Base-by-base conservation (phyloP, 92 coral and sea anemone species). In the Zoanthus sansibaricus region DNA sequence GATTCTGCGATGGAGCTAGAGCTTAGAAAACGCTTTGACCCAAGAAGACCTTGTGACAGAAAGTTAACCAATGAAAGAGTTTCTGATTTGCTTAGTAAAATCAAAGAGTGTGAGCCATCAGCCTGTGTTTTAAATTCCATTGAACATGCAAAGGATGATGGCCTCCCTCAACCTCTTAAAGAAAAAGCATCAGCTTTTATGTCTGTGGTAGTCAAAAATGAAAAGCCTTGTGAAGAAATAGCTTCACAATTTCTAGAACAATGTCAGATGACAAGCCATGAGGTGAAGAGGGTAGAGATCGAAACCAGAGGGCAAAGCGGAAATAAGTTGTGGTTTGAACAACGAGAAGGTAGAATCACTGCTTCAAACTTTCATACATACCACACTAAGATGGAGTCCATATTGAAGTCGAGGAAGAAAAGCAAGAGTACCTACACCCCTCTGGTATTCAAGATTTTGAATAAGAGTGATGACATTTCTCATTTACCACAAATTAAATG, bases 61-160 rank as follows among this genome's bases (percentile, higher is more conserved):
- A 51, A 6, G 45, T 44, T 89, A 4, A 66, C 92, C 7, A 76
- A 77, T 67, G 79, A 58, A 58, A 89, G 86, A 66, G 92, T 89
- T 44, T 89, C 92, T 55, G 58, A 9, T 18, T 56, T 89, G 4
- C 59, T 89, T 13, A 76, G 62, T 55, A 84, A 37, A 7, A 84
- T 89, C 52, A 49, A 75, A 25, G 71, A 76, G 16, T 16, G 25
- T 12, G 51, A 64, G 31, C 89, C 88, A 8, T 45, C 88, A 9
- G 87, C 88, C 37, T 92, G 86, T 89, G 92, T 90, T 17, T 67
- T 90, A 13, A 45, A 86, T 42, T 90, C 92, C 0, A 59, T 90
- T 70, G 92, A 84, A 71, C 77, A 90, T 86, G 93, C 74, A 32
- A 82, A 62, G 31, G 87, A 79, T 72, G 90, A 78, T 86, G 77